These are phyloP conservation scores for Andrena marginata DNA, from an alignment of 2,888 invertebrate species.

Conservation along the genomic window DNA sequence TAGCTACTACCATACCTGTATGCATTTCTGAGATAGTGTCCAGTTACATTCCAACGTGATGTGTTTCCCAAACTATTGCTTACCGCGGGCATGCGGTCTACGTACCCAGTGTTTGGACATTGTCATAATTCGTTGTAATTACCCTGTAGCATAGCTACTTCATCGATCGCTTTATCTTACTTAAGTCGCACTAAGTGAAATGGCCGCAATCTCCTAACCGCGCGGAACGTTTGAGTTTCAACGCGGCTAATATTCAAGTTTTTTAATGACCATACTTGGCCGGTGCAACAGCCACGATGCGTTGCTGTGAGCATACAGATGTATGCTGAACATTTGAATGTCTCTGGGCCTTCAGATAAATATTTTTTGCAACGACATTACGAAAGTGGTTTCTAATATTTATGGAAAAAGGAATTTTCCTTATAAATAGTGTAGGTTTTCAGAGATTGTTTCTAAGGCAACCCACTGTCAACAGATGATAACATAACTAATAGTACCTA, in stretches of 20 bases:
- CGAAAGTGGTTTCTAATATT: constrained; percentile 29
- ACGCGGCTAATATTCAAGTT: constrained; percentile 59
- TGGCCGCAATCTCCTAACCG: constrained; percentile 62
- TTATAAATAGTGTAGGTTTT: neutral
- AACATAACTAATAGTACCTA: neutral
- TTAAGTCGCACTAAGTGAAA: constrained; percentile 59
- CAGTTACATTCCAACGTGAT: constrained; percentile 67
- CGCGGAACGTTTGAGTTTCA: constrained; percentile 62
- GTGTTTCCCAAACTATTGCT: constrained; percentile 72
- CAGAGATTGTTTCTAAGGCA: constrained; percentile 5
- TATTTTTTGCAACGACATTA: constrained; percentile 25
- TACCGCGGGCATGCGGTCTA: constrained; percentile 64
- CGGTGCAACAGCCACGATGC: constrained; percentile 30
- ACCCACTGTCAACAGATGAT: neutral
- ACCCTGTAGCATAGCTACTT: constrained; percentile 75
- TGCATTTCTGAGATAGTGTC: constrained; percentile 71
- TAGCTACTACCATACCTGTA: constrained; percentile 69
- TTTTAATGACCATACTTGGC: constrained; percentile 57
- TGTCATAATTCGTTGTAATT: constrained; percentile 78
- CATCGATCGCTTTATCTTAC: constrained; percentile 73
- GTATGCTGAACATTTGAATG: neutral
- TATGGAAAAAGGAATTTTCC: constrained; percentile 12
- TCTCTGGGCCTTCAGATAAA: constrained; percentile 40
- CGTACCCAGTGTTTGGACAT: constrained; percentile 55
- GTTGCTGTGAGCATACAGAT: constrained; percentile 22